Conservation (phyloP, 2,888 invertebrate species). For the Teleogryllus oceanicus region DNA sequence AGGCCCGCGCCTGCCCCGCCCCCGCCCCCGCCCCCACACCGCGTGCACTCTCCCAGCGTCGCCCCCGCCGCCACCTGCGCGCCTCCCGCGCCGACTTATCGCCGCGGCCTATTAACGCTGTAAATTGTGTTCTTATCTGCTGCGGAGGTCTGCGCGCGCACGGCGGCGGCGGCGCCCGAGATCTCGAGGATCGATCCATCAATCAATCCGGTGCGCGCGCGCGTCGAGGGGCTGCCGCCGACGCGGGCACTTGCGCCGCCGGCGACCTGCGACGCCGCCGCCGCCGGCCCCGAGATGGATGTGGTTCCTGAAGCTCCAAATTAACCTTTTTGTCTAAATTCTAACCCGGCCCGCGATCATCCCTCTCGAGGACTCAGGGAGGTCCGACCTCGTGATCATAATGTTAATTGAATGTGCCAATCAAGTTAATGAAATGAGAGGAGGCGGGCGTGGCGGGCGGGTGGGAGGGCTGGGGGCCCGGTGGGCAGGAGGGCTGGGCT, state of each 20-base stretch:
- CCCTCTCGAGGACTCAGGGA: conserved; percentile 29
- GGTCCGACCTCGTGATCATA: conserved; percentile 34
- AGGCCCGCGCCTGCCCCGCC: not conserved
- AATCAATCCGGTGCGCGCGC: not conserved
- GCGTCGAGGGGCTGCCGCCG: not conserved
- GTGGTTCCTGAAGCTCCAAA: conserved; percentile 35
- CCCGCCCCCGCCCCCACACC: not conserved
- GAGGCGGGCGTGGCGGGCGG: conserved; percentile 21
- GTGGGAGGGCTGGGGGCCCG: not conserved
- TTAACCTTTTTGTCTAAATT: conserved; percentile 37
- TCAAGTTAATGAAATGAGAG: conserved; percentile 64
- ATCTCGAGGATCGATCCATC: not conserved
- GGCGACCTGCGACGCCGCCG: not conserved
- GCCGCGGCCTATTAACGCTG: conserved; percentile 10
- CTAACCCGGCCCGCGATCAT: conserved; percentile 32
- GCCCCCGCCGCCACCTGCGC: not conserved
- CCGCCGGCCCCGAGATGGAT: conserved; percentile 30
- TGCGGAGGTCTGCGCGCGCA: not conserved
- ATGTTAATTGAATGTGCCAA: conserved; percentile 75
- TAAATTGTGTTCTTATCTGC: conserved; percentile 1
- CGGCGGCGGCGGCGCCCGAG: not conserved
- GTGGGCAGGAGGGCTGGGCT: too few species aligned
- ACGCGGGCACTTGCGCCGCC: not conserved
- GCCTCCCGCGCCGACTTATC: not conserved
- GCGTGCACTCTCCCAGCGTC: not conserved